These are phyloP conservation scores for Carapus acus DNA, from an alignment of 2,797 vertebrate species.

Conservation along the genomic window DNA sequence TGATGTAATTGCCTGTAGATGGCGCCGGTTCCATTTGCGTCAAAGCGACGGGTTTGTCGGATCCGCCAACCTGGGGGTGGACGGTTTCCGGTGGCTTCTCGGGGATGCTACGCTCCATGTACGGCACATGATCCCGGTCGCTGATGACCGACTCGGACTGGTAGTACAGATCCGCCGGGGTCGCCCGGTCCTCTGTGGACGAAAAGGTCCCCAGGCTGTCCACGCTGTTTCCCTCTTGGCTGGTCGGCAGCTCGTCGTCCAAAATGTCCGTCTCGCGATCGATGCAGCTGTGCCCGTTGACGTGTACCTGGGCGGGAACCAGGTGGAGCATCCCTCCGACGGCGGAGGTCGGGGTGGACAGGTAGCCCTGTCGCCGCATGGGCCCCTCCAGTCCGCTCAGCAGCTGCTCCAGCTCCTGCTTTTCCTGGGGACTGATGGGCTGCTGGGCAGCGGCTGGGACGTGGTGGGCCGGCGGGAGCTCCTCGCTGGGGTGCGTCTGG, in stretches of 20 bases:
- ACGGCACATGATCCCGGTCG: slow-evolving; percentile 67
- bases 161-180: slow-evolving; percentile 74
- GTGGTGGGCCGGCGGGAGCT: slow-evolving; percentile 10
- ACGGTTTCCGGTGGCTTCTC: slow-evolving; percentile 55
- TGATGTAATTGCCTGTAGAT: slow-evolving; percentile 60
- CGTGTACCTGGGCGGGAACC: slow-evolving; percentile 92
- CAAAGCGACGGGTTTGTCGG: slow-evolving; percentile 40
- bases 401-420: slow-evolving; percentile 88
- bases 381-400: slow-evolving; percentile 84
- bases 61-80: slow-evolving; percentile 24
- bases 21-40: slow-evolving; percentile 38
- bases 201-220: slow-evolving; percentile 91
- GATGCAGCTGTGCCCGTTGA: slow-evolving; percentile 78
- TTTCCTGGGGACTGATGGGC: slow-evolving; percentile 81
- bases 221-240: slow-evolving; percentile 88
- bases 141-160: slow-evolving; percentile 67
- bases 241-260: slow-evolving; percentile 88
- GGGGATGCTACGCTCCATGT: slow-evolving; percentile 61
- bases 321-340: slow-evolving; percentile 75
- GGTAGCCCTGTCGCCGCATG: slow-evolving; percentile 77
- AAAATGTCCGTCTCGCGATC: slow-evolving; percentile 97
- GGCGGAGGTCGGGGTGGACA: slow-evolving; percentile 54
- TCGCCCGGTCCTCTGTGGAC: slow-evolving; percentile 82
- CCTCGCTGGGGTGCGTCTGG: slow-evolving; percentile 53
- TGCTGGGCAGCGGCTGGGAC: slow-evolving; percentile 47